Evolutionary conservation across 2,113 vertebrate genomes (phyloP).

Genomic region (Calypte anna): DNA sequence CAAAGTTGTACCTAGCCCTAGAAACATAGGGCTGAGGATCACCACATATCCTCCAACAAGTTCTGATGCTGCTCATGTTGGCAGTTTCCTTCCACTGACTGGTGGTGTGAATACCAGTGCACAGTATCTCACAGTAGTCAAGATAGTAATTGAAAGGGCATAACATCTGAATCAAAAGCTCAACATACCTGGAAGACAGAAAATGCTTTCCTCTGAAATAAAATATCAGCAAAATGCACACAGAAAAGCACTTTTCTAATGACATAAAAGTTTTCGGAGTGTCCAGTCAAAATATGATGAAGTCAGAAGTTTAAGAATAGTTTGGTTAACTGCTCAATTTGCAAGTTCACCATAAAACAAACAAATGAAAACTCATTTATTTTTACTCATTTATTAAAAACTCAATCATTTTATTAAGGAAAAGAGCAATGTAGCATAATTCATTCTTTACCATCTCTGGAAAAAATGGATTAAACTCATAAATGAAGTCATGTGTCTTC

Average conservation of each 20-base stretch:
- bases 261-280: background rate
- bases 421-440: background rate
- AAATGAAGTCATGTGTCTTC: background rate
- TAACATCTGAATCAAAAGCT: background rate
- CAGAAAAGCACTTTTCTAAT: background rate
- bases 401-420: background rate
- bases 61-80: too few species aligned
- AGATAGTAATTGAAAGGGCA: background rate
- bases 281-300: background rate
- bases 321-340: background rate
- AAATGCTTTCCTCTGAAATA: background rate
- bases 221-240: background rate
- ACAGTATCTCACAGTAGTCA: background rate
- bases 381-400: too few species aligned
- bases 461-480: background rate
- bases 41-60: too few species aligned
- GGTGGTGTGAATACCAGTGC: background rate
- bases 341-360: background rate
- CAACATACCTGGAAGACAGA: background rate
- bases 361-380: background rate
- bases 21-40: background rate
- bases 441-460: rapidly evolving
- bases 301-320: background rate
- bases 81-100: background rate
- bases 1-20: background rate